Evolutionary conservation across 2,797 vertebrate genomes (phyloP).

Genomic region (Allobates femoralis): DNA sequence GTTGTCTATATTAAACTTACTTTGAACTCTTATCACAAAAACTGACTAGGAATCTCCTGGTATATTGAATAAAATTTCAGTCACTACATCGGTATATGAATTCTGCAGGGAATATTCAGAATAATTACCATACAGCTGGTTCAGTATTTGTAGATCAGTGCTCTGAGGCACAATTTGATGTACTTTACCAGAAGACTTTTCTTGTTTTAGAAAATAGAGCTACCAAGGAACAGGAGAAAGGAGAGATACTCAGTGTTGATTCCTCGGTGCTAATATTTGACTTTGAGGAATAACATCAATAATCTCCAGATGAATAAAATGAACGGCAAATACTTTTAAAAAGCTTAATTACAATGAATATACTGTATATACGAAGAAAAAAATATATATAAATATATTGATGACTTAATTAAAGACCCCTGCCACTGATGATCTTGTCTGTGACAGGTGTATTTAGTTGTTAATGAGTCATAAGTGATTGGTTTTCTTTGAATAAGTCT

Average conservation of each 20-base stretch:
- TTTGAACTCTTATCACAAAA: not conserved
- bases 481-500: not conserved
- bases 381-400: too few species aligned
- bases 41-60: not conserved
- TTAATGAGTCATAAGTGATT: not conserved
- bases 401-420: not conserved
- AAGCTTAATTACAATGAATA: too few species aligned
- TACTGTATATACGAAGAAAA: too few species aligned
- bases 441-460: not conserved
- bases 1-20: too few species aligned
- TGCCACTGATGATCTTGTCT: not conserved
- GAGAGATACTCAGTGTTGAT: conserved; percentile 20
- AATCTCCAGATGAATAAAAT: conserved; percentile 3
- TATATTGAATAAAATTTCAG: not conserved
- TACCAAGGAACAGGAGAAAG: conserved; percentile 1
- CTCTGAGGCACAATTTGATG: conserved; percentile 37
- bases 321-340: too few species aligned
- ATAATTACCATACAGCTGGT: conserved; percentile 29
- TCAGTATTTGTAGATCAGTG: conserved; percentile 27
- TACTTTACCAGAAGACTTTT: not conserved
- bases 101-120: not conserved
- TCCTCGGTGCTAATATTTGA: not conserved
- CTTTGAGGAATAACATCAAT: conserved; percentile 20
- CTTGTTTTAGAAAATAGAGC: conserved; percentile 17
- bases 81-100: not conserved